Conservation (phyloP, 2,797 vertebrate genomes). For the Sandelia bainsii region DNA sequence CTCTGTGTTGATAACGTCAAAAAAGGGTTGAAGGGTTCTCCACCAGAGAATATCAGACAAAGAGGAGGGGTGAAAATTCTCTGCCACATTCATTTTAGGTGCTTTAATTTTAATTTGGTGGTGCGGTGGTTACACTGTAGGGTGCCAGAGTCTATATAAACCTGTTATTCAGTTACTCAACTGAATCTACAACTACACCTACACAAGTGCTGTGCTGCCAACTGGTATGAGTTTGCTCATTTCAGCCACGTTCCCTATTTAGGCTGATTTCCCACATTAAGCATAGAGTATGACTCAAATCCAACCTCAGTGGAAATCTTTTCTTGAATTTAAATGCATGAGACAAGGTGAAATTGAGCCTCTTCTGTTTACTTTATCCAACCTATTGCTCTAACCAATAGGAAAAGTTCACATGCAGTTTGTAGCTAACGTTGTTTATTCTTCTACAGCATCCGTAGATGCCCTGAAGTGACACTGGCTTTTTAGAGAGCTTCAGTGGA, state of each 20-base stretch:
- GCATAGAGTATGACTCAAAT: conserved; percentile 50
- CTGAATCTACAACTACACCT: conserved; percentile 46
- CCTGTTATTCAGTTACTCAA: conserved; percentile 60
- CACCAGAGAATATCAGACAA: conserved; percentile 27
- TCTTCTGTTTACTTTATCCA: background rate
- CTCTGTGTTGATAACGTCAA: conserved; percentile 65
- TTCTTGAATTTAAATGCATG: conserved; percentile 20
- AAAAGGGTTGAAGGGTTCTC: conserved; percentile 32
- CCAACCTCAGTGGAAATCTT: conserved; percentile 19
- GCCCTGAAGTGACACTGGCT: conserved; percentile 8
- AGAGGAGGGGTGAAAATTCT: conserved; percentile 11
- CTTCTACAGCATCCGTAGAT: background rate
- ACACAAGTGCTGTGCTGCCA: conserved; percentile 45
- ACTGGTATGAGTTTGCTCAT: conserved; percentile 42
- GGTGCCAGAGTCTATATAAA: conserved; percentile 51
- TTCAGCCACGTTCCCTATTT: conserved; percentile 39
- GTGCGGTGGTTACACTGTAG: conserved; percentile 24
- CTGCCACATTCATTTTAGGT: conserved; percentile 32
- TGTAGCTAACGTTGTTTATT: background rate
- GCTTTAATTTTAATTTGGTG: conserved; percentile 58
- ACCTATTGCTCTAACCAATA: conserved; percentile 10
- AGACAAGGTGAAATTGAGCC: conserved; percentile 8
- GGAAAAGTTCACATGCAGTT: background rate
- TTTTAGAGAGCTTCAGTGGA: conserved; percentile 11
- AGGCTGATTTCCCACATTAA: conserved; percentile 56